phyloP scores from a whole-genome alignment of 2,888 invertebrate genomes.

The Nymphalis urticae region DNA sequence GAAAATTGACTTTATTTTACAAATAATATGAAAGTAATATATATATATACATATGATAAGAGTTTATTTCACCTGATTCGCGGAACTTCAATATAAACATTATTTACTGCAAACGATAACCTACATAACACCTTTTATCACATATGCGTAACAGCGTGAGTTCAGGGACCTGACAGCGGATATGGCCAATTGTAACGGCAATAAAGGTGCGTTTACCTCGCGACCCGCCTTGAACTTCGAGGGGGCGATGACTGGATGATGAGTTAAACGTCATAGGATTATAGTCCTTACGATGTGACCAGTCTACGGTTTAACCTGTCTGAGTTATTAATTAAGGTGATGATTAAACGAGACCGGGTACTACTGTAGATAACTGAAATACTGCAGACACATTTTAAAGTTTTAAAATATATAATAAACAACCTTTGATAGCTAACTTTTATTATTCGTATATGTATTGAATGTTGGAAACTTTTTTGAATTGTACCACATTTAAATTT shows the following conservation, averaged over 20 bases:
- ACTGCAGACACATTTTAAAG: no score
- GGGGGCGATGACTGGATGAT: slow-evolving; percentile 37
- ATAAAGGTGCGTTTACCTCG: slow-evolving; percentile 74
- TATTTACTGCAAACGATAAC: slow-evolving; percentile 26
- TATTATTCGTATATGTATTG: no score
- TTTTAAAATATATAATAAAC: no score
- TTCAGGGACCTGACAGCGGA: slow-evolving; percentile 62
- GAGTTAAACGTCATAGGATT: slow-evolving; percentile 28
- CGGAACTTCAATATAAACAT: neutral
- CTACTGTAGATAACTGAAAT: neutral
- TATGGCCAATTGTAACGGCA: slow-evolving; percentile 62
- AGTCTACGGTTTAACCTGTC: slow-evolving; percentile 32
- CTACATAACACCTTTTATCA: slow-evolving; percentile 46
- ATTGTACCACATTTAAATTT: no score
- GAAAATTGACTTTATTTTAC: neutral
- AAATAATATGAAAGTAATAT: no score
- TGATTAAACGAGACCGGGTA: neutral
- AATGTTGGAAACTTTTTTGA: no score
- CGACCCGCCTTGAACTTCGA: slow-evolving; percentile 71
- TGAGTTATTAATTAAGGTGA: slow-evolving; percentile 33
- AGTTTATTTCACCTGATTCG: slow-evolving; percentile 1
- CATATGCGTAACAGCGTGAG: slow-evolving; percentile 41
- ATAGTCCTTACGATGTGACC: slow-evolving; percentile 31
- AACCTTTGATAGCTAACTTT: no score
- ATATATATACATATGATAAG: no score